Conservation (phyloP, 37 sponge, comb jelly and placozoan genomes). For the Hormiphora californensis region DNA sequence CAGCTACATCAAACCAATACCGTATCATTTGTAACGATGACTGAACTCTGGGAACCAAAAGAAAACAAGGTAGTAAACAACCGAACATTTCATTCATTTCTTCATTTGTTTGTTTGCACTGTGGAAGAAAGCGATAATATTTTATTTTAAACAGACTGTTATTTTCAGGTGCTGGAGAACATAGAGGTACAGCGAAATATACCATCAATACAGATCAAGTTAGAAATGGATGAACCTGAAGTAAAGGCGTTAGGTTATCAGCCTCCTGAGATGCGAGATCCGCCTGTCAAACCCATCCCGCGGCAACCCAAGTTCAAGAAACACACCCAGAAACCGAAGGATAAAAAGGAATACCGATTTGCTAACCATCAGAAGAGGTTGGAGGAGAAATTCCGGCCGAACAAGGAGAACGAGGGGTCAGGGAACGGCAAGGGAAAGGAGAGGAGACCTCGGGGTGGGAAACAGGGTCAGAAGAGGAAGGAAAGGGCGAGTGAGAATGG, state of each 20-base stretch:
- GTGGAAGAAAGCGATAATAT: not conserved
- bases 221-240: constrained; percentile 10
- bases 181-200: constrained; percentile 37
- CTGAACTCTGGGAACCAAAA: constrained; percentile 43
- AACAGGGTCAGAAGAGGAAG: too few relatives aligned
- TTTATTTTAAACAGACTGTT: not conserved
- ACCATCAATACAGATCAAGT: not conserved
- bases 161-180: constrained; percentile 27
- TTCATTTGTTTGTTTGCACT: not conserved
- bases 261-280: not conserved
- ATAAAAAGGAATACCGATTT: constrained; percentile 35
- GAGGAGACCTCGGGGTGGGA: too few relatives aligned
- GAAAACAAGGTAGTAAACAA: not conserved
- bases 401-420: too few relatives aligned
- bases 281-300: constrained; percentile 28
- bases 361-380: not conserved
- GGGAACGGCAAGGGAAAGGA: too few relatives aligned
- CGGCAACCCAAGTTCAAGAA: constrained; percentile 18
- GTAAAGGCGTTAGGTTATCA: constrained; percentile 2
- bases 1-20: constrained; percentile 26
- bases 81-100: not conserved
- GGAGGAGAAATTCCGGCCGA: not conserved
- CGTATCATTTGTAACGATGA: constrained; percentile 1
- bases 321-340: not conserved
- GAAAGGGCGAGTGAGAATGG: not conserved